Conservation (phyloP, 2,113 vertebrate genomes). For the Siphamia tubifer region DNA sequence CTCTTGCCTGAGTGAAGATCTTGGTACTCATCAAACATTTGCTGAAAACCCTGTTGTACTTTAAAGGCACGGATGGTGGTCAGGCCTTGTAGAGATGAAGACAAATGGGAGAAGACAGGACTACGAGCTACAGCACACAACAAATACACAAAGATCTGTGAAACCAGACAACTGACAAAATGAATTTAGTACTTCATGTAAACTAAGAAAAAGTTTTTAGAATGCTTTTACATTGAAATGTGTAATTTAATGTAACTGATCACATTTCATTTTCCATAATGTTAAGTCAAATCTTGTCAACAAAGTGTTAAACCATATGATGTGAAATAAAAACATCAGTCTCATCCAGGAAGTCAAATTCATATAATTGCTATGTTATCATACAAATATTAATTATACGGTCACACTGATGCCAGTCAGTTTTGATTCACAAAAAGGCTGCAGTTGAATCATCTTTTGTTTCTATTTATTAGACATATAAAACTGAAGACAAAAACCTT, state of each 20-base stretch:
- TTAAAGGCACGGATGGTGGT: constrained; percentile 92
- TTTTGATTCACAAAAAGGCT: constrained; percentile 22
- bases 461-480: constrained; percentile 40
- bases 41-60: constrained; percentile 88
- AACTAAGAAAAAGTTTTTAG: background rate
- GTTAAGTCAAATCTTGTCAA: too few species aligned
- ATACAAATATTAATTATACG: background rate
- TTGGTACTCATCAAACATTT: constrained; percentile 90
- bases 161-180: background rate
- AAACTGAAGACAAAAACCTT: constrained; percentile 55
- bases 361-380: background rate
- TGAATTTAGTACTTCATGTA: background rate
- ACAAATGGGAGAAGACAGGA: constrained; percentile 95
- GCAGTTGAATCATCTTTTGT: constrained; percentile 50
- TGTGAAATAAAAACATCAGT: background rate
- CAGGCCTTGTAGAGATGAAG: constrained; percentile 92
- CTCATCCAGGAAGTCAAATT: background rate
- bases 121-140: constrained; percentile 83
- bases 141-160: background rate
- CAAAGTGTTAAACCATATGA: background rate
- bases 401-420: background rate
- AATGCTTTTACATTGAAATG: too few species aligned
- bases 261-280: too few species aligned
- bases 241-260: too few species aligned
- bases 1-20: constrained; percentile 90